Percentiles rank a stretch among this genome's conserved stretches.
Evolutionary conservation across 2,888 invertebrate genomes (phyloP).

Genomic region (Thecophora atra): DNA sequence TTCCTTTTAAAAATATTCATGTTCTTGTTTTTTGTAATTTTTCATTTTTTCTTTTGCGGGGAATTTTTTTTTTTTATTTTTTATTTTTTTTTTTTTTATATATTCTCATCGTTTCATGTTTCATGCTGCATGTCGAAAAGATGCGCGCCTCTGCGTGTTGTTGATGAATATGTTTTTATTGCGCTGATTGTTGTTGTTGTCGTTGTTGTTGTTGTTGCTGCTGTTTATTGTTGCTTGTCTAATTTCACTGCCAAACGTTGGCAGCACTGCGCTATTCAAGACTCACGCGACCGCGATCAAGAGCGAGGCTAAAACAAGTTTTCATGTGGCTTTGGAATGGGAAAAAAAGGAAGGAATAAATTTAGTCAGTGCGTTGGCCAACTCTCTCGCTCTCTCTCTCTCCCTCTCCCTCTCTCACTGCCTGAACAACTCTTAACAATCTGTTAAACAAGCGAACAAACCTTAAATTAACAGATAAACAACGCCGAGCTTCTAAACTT

Average conservation of each 20-base stretch:
- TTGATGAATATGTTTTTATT: background rate
- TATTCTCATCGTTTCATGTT: constrained; percentile 28
- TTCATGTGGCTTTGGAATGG: constrained; percentile 8
- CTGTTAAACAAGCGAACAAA: background rate
- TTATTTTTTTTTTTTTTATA: background rate
- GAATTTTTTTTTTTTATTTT: background rate
- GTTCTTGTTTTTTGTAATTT: background rate
- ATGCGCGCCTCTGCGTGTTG: background rate
- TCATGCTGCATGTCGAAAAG: no score
- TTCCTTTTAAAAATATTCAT: constrained; percentile 1
- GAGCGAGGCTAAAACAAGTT: constrained; percentile 18
- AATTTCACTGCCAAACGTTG: constrained; percentile 34
- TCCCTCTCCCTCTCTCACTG: background rate
- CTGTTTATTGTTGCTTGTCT: background rate
- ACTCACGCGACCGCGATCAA: constrained; percentile 23
- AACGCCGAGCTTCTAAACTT: no score
- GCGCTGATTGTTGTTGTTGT: background rate
- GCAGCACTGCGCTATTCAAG: constrained; percentile 17
- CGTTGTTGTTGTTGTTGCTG: constrained; percentile 13
- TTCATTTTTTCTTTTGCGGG: no score
- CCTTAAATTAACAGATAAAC: background rate
- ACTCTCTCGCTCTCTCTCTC: background rate
- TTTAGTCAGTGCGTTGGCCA: background rate
- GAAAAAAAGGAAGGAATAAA: background rate
- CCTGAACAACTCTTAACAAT: background rate